phyloP scores from a whole-genome alignment of 2,797 vertebrate genomes.

The Notolepis coatsorum region DNA sequence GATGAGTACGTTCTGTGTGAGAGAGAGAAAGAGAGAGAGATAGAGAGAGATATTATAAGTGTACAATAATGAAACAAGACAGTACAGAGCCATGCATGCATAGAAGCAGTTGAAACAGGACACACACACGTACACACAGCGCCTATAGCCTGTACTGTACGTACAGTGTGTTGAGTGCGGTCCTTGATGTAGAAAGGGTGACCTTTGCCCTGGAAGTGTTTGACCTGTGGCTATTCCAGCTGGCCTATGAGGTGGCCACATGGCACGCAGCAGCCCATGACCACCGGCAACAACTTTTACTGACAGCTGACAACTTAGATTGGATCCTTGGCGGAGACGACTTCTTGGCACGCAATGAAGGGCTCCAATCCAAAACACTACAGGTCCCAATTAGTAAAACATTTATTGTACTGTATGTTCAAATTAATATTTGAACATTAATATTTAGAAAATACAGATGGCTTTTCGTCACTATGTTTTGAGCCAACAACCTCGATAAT shows the following conservation, averaged over 20 bases:
- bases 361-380: not conserved
- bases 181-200: not conserved
- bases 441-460: not conserved
- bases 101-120: not conserved
- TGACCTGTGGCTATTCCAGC: constrained; percentile 6
- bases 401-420: not conserved
- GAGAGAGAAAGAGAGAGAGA: not conserved
- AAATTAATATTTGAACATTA: not conserved
- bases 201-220: constrained; percentile 10
- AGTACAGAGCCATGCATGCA: not conserved
- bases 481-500: too few species aligned
- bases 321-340: not conserved
- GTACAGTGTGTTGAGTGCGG: not conserved
- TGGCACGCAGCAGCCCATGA: not conserved
- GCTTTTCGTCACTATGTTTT: not conserved
- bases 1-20: constrained; percentile 62
- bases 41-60: constrained; percentile 8
- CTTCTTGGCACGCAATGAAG: not conserved
- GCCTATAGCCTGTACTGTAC: not conserved
- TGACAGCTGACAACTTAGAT: not conserved
- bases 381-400: too few species aligned
- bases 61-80: not conserved
- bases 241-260: constrained; percentile 16
- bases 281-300: not conserved
- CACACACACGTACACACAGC: not conserved